Percentiles rank a stretch among this genome's conserved stretches.
Evolutionary conservation across 2,888 invertebrate genomes (phyloP).

Genomic region (Matsumyia berberina): DNA sequence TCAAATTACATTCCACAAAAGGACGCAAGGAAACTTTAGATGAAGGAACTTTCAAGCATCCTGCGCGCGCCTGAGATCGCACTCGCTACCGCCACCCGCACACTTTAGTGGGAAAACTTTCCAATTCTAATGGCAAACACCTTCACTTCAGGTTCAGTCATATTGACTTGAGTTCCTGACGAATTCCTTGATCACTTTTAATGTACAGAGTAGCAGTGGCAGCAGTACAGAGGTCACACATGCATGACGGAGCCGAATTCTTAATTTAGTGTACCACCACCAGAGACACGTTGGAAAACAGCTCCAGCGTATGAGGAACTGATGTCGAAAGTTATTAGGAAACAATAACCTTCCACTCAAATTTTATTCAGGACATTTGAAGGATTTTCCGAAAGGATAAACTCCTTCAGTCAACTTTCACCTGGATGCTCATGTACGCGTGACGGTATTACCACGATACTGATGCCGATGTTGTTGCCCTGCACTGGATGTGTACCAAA

Average conservation of each 20-base stretch:
- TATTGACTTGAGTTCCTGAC: conserved; percentile 22
- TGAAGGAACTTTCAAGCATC: conserved; percentile 73
- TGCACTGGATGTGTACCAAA: conserved; percentile 3
- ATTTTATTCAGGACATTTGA: conserved; percentile 62
- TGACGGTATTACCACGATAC: conserved; percentile 50
- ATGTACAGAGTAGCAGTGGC: neutral
- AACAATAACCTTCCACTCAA: conserved; percentile 63
- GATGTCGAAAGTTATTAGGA: conserved; percentile 67
- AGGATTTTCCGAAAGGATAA: conserved; percentile 67
- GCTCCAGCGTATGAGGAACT: conserved; percentile 37
- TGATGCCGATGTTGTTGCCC: conserved; percentile 11
- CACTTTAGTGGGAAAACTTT: conserved; percentile 44
- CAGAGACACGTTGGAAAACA: neutral
- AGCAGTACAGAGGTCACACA: conserved; percentile 19
- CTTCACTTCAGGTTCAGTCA: conserved; percentile 18
- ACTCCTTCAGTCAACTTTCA: conserved; percentile 67
- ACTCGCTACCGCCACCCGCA: neutral
- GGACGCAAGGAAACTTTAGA: conserved; percentile 69
- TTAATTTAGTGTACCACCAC: conserved; percentile 5
- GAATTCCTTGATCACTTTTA: conserved; percentile 15
- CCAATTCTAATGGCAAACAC: conserved; percentile 62
- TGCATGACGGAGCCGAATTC: conserved; percentile 26
- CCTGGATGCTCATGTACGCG: conserved; percentile 60
- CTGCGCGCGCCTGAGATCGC: neutral
- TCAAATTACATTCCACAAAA: conserved; percentile 24